Evolutionary conservation across 2,113 vertebrate species (phyloP).

Genomic region (Rissa tridactyla): DNA sequence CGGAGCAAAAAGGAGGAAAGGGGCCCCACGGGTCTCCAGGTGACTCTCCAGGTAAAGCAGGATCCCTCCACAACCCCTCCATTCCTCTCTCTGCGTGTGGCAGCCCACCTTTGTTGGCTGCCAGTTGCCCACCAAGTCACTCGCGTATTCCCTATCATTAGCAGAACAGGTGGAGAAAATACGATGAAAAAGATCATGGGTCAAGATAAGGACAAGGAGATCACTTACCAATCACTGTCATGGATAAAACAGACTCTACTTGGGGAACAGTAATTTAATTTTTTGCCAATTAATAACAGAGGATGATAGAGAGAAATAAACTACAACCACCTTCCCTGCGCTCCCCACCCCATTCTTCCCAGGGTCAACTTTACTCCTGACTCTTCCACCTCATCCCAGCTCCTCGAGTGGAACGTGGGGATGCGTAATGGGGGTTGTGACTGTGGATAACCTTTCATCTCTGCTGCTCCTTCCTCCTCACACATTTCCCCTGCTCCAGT

Average conservation of each 20-base stretch:
- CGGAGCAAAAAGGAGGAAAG: background rate
- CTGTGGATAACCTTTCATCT: background rate
- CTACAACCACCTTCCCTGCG: background rate
- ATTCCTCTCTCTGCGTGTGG: background rate
- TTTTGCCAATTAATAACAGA: background rate
- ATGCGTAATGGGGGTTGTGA: background rate
- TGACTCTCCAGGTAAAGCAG: background rate
- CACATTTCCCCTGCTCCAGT: background rate
- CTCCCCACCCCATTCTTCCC: background rate
- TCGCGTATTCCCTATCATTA: background rate
- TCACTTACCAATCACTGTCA: background rate
- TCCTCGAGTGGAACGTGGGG: background rate
- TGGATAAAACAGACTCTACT: background rate
- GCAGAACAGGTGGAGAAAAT: background rate
- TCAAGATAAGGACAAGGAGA: background rate
- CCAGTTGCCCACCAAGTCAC: background rate
- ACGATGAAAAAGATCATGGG: background rate
- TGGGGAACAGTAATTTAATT: background rate
- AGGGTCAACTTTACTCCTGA: background rate
- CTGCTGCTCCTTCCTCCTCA: background rate
- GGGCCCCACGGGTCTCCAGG: background rate
- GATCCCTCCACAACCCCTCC: background rate
- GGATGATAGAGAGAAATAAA: background rate
- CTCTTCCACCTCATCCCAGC: background rate
- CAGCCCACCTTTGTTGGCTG: background rate